phyloP scores from a whole-genome alignment of 2,113 vertebrate genomes.

The Megatriorchis doriae region DNA sequence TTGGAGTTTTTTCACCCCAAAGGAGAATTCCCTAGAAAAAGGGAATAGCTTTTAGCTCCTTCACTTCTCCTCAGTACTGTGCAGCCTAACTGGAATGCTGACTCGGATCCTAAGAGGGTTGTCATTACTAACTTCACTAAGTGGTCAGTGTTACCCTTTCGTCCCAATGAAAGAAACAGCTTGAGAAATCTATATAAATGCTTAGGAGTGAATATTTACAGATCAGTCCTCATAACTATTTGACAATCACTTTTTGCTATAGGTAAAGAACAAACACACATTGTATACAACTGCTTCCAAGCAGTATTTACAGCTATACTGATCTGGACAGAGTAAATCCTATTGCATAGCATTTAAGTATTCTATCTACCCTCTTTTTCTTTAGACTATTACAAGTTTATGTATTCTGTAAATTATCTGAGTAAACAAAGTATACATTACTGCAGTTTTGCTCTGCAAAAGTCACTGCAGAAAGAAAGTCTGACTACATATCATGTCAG shows the following conservation, averaged over 20 bases:
- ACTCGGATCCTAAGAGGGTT: not conserved
- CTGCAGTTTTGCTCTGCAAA: not conserved
- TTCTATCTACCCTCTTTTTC: not conserved
- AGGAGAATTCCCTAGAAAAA: not conserved
- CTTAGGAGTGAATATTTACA: not conserved
- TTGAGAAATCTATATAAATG: not conserved
- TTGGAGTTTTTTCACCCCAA: not conserved
- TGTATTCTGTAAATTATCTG: constrained; percentile 9
- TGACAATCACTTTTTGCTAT: not conserved
- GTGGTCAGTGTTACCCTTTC: not conserved
- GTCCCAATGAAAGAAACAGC: not conserved
- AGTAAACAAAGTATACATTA: not conserved
- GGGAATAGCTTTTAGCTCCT: not conserved
- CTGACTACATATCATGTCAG: constrained; percentile 18
- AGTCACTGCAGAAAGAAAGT: constrained; percentile 41
- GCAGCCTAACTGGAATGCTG: not conserved
- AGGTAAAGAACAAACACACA: not conserved
- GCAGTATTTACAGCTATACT: not conserved
- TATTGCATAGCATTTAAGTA: not conserved
- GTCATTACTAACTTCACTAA: not conserved
- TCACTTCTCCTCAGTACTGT: not conserved
- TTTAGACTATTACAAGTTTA: not conserved
- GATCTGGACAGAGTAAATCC: not conserved
- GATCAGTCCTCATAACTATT: not conserved
- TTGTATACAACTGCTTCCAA: not conserved